Evolutionary conservation across 2,888 invertebrate genomes (phyloP).

Genomic region (Ectemnius cavifrons): DNA sequence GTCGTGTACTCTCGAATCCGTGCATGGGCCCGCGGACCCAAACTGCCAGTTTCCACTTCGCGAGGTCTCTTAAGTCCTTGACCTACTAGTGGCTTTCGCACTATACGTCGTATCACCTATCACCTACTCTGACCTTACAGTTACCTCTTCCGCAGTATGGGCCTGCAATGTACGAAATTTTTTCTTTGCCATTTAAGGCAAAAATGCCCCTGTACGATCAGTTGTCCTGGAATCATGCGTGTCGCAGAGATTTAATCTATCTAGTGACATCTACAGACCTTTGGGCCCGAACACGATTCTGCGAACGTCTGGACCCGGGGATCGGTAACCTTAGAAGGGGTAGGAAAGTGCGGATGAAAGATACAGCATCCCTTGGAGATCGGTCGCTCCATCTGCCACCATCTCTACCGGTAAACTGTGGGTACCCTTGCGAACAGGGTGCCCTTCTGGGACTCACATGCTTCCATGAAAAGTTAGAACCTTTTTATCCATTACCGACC

Average conservation of each 20-base stretch:
- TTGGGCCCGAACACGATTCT: not conserved
- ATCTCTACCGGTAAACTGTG: slow-evolving; percentile 47
- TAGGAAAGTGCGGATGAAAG: slow-evolving; percentile 1
- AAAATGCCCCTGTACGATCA: not conserved
- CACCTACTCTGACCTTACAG: slow-evolving; percentile 5
- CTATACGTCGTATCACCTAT: slow-evolving; percentile 15
- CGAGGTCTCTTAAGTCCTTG: slow-evolving; percentile 54
- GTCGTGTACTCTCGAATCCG: not conserved
- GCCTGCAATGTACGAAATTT: not conserved
- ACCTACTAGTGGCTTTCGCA: slow-evolving; percentile 53
- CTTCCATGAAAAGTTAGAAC: no score
- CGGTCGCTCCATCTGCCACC: slow-evolving; percentile 24
- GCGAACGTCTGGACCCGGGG: not conserved
- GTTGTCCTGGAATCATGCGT: no score
- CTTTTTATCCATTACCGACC: no score
- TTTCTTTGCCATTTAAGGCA: not conserved
- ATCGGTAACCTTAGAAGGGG: slow-evolving; percentile 47
- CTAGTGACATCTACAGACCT: slow-evolving; percentile 45
- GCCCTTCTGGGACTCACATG: not conserved
- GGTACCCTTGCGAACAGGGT: slow-evolving; percentile 20
- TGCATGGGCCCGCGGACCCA: not conserved
- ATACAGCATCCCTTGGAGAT: slow-evolving; percentile 16
- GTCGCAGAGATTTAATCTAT: not conserved
- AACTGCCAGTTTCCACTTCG: slow-evolving; percentile 36
- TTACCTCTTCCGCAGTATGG: slow-evolving; percentile 1